Evolutionary conservation across 1,140 invertebrate genomes (phyloP), one percentile per base, ranked within the genome.

Genomic region (Plodia interpunctella): DNA sequence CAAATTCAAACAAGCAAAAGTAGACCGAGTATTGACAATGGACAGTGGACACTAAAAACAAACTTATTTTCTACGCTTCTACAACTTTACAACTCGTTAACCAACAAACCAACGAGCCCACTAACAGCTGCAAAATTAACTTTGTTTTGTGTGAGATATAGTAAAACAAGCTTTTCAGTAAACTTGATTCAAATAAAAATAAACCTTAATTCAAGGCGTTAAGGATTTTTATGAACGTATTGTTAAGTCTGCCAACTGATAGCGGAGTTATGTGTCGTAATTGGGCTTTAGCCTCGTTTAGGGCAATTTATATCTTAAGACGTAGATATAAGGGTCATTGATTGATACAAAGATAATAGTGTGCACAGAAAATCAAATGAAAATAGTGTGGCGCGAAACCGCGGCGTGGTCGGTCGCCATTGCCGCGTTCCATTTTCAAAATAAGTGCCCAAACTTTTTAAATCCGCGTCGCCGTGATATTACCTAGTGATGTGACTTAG

Each of bases 341-440:
- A 44, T 44, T 13, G 5, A 15, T 17, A 32, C 9, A 32, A 10
- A 44, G 38, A 44, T 13, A 13, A 17, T 6, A 44, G 10, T 44
- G 38, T 15, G 15, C 8, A 13, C 18, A 51, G 18, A 51, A 51
- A 53, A 53, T 25, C 17, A 25, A 25, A 25, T 25, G 20, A 62
- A 68, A 60, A 58, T 67, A 84, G 81, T 82, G 60, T 66, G 74
- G 76, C 81, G 78, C 73, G 72, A 79, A 80, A 74, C 65, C 70
- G 78, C 74, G 67, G 20, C 25, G 63, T 54, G 61, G 13, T 58
- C 57, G 63, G 63, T 59, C 61, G 71, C 58, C 62, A 30, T 61
- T 10, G 18, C 50, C 20, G 58, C 60, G 56, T 62, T 57, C 32
- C 30, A 55, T 60, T 63, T 62, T 62, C 55, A 57, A 18, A 51